Conservation (phyloP, 1,140 invertebrate species). For the Zaprionus ornatus region DNA sequence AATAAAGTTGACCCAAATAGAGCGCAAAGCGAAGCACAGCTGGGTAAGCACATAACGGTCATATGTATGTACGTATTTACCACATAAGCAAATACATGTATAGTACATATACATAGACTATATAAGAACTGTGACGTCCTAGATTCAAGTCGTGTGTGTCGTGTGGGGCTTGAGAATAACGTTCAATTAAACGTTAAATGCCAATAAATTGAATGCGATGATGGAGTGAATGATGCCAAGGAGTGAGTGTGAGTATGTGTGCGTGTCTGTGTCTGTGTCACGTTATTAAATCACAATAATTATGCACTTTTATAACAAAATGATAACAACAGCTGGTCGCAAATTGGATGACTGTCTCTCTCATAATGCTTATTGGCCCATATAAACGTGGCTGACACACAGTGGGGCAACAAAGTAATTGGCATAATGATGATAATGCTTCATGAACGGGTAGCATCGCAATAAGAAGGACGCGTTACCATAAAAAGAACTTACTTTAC, state of each 20-base stretch:
- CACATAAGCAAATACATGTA: conserved; percentile 17
- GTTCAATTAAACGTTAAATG: conserved; percentile 54
- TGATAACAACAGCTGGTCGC: conserved; percentile 11
- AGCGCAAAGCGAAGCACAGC: conserved; percentile 20
- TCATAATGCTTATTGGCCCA: conserved; percentile 51
- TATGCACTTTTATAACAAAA: conserved; percentile 57
- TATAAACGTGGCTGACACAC: conserved; percentile 40
- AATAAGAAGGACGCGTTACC: neutral
- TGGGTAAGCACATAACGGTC: conserved; percentile 32
- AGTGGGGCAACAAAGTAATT: conserved; percentile 40
- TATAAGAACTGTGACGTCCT: conserved; percentile 26
- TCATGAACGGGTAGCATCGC: neutral
- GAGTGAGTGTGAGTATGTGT: neutral
- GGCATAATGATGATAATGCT: conserved; percentile 20
- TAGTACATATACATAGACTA: conserved; percentile 4
- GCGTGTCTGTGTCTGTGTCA: conserved; percentile 9
- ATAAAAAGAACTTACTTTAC: conserved; percentile 19
- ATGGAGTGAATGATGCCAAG: conserved; percentile 5
- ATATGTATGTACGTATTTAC: neutral
- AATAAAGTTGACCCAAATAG: conserved; percentile 53
- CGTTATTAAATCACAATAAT: conserved; percentile 68
- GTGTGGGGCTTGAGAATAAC: conserved; percentile 20
- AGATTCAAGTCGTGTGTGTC: neutral
- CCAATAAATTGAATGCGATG: conserved; percentile 48
- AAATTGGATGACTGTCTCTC: neutral